A percentile compares a stretch with the other conserved stretches of the same genome.
Conservation (phyloP, 2,113 vertebrate genomes). For the Rhinichthys klamathensis region DNA sequence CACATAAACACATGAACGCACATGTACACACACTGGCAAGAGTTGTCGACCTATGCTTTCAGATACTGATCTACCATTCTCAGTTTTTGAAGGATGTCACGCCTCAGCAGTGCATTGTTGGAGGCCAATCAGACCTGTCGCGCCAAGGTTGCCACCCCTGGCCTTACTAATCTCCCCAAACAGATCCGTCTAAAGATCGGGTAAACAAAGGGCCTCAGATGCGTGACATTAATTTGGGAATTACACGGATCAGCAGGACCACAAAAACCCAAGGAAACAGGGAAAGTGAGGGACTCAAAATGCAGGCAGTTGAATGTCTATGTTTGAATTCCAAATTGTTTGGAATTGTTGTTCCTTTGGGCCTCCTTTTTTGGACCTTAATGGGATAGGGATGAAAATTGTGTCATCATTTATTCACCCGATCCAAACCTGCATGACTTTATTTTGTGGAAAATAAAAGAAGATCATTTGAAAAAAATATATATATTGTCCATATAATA, state of each 20-base stretch:
- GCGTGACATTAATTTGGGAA: slow-evolving; percentile 33
- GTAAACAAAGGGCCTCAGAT: slow-evolving; percentile 34
- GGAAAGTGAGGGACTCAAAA: background rate
- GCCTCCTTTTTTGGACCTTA: background rate
- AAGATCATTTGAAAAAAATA: background rate
- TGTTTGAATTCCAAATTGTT: background rate
- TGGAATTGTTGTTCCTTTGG: background rate
- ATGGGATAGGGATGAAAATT: background rate
- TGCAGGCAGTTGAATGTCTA: background rate
- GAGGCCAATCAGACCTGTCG: slow-evolving; percentile 40
- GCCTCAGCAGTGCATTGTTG: slow-evolving; percentile 40
- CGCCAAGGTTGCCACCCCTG: slow-evolving; percentile 33
- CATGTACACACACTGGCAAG: background rate
- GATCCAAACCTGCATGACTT: no score
- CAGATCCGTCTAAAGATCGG: slow-evolving; percentile 30
- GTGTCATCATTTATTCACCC: background rate
- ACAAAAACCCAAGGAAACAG: background rate
- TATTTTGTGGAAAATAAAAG: background rate
- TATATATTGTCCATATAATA: background rate
- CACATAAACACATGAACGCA: background rate
- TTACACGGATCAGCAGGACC: slow-evolving; percentile 13
- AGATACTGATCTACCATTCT: slow-evolving; percentile 7
- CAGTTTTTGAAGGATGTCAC: slow-evolving; percentile 41
- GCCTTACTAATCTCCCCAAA: slow-evolving; percentile 32
- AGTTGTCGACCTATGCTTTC: background rate